These are phyloP conservation scores for Taenaris catops DNA, from an alignment of 2,888 invertebrate genomes.

Conservation along the genomic window DNA sequence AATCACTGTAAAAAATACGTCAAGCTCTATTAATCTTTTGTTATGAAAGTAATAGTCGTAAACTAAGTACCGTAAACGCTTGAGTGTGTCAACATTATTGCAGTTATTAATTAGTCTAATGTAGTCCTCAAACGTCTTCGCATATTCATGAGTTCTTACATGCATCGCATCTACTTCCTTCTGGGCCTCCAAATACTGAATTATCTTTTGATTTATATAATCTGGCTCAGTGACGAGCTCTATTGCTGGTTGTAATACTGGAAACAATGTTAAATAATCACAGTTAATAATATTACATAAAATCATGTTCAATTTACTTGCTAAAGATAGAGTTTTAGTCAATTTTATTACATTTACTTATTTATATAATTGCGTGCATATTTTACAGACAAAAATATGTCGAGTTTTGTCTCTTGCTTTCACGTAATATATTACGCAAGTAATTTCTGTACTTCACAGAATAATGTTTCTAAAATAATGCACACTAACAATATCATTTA, in stretches of 20 bases:
- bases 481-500: too few species aligned
- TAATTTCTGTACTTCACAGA: too few species aligned
- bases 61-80: slow-evolving; percentile 84
- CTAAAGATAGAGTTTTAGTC: too few species aligned
- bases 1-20: slow-evolving; percentile 5
- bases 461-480: too few species aligned
- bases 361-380: too few species aligned
- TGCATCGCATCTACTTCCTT: slow-evolving; percentile 89
- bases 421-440: too few species aligned
- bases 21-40: slow-evolving; percentile 25
- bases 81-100: slow-evolving; percentile 89
- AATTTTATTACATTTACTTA: too few species aligned
- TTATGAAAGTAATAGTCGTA: slow-evolving; percentile 16
- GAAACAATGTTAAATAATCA: too few species aligned
- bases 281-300: too few species aligned
- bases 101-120: slow-evolving; percentile 90
- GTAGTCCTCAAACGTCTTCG: slow-evolving; percentile 94
- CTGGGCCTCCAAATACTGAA: slow-evolving; percentile 90
- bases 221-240: slow-evolving; percentile 93
- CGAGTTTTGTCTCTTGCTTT: too few species aligned
- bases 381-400: too few species aligned
- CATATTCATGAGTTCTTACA: slow-evolving; percentile 90
- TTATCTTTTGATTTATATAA: slow-evolving; percentile 93
- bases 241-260: slow-evolving; percentile 90
- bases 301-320: too few species aligned